These are phyloP conservation scores for Muscicapa striata DNA, from an alignment of 2,797 vertebrate species.

Conservation along the genomic window DNA sequence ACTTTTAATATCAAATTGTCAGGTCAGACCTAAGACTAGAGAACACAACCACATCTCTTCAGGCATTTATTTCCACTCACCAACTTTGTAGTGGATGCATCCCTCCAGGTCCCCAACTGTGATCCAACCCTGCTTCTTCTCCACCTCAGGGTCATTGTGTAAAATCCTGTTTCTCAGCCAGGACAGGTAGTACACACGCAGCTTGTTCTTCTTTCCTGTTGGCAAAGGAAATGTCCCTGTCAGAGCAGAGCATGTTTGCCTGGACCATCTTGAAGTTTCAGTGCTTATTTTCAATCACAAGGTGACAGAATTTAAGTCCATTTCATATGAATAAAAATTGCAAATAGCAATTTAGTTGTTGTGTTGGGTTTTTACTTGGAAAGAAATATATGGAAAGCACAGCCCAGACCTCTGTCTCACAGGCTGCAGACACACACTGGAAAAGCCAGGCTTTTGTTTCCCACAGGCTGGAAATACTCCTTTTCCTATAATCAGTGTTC, in stretches of 20 bases:
- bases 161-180: slow-evolving; percentile 98
- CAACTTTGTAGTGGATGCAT: slow-evolving; percentile 98
- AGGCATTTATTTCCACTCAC: slow-evolving; percentile 74
- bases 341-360: not conserved
- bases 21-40: not conserved
- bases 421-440: not conserved
- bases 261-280: not conserved
- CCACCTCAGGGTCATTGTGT: slow-evolving; percentile 98
- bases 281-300: not conserved
- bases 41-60: not conserved
- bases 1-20: not conserved
- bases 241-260: not conserved
- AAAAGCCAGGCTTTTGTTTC: not conserved
- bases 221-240: not conserved
- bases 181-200: slow-evolving; percentile 97
- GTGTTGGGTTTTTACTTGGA: not conserved
- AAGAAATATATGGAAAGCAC: not conserved
- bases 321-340: not conserved
- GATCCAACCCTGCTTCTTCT: slow-evolving; percentile 99
- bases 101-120: slow-evolving; percentile 96
- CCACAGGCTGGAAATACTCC: not conserved
- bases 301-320: not conserved
- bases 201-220: slow-evolving; percentile 96
- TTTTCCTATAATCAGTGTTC: not conserved
- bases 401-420: not conserved